Conservation (phyloP, 1,140 invertebrate species). For the Anastatus disparis region DNA sequence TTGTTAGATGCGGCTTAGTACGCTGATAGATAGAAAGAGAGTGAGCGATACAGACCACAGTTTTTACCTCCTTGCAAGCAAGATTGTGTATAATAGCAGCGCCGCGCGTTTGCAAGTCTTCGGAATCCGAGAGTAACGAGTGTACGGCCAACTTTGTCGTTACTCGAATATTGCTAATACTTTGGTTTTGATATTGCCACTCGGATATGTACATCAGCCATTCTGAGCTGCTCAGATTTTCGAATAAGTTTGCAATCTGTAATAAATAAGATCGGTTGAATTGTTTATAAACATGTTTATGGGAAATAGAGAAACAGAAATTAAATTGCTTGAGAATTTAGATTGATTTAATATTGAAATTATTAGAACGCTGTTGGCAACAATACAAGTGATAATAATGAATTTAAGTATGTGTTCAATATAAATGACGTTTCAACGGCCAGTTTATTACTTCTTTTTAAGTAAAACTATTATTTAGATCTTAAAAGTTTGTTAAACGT, state of each 20-base stretch:
- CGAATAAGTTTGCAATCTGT: constrained; percentile 91
- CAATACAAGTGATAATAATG: no score
- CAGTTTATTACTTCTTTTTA: no score
- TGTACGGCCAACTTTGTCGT: constrained; percentile 92
- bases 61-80: constrained; percentile 95
- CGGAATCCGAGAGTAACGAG: constrained; percentile 79
- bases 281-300: no score
- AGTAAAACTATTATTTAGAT: no score
- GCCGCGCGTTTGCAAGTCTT: constrained; percentile 80
- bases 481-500: no score
- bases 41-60: constrained; percentile 85
- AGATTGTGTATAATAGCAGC: constrained; percentile 90
- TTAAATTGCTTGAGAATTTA: no score
- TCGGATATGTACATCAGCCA: constrained; percentile 94
- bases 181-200: constrained; percentile 80
- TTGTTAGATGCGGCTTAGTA: constrained; percentile 18
- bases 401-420: no score
- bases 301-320: no score
- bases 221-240: constrained; percentile 88
- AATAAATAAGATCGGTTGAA: no score
- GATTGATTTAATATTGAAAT: no score
- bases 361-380: no score
- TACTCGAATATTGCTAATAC: constrained; percentile 87
- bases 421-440: no score
- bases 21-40: constrained; percentile 23